A percentile compares a stretch with the other conserved stretches of the same genome.
Conservation (phyloP, 2,888 invertebrate genomes). For the Scaptomyza flava region DNA sequence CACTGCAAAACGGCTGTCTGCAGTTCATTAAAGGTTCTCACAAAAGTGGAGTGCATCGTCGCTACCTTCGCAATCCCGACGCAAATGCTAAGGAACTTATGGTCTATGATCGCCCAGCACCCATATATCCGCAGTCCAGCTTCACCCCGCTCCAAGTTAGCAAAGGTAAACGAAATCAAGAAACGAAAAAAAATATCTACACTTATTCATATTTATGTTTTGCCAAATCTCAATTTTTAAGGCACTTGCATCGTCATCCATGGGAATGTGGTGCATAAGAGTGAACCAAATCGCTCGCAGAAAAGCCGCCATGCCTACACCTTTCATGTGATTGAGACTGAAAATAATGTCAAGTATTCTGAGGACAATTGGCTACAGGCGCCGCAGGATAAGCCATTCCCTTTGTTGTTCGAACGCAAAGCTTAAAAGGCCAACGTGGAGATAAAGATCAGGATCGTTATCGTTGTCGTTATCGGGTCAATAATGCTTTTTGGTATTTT, state of each 20-base stretch:
- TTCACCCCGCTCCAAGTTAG: slow-evolving; percentile 92
- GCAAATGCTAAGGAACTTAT: slow-evolving; percentile 86
- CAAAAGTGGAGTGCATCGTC: slow-evolving; percentile 90
- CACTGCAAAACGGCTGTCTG: slow-evolving; percentile 96
- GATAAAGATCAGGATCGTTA: not conserved
- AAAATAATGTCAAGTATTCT: slow-evolving; percentile 89
- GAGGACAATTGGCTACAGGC: slow-evolving; percentile 94
- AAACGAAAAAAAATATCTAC: not conserved
- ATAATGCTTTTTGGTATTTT: slow-evolving; percentile 53
- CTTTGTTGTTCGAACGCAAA: slow-evolving; percentile 86
- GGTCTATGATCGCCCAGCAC: slow-evolving; percentile 89
- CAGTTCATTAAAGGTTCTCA: slow-evolving; percentile 97
- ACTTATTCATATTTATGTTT: not conserved
- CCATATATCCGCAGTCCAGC: slow-evolving; percentile 89
- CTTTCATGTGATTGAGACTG: slow-evolving; percentile 95
- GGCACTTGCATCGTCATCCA: slow-evolving; percentile 95
- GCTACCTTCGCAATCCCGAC: slow-evolving; percentile 89
- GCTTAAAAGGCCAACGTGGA: slow-evolving; percentile 33
- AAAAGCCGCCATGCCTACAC: slow-evolving; percentile 97
- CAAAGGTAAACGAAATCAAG: slow-evolving; percentile 88
- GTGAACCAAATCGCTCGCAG: slow-evolving; percentile 92
- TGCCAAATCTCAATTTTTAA: slow-evolving; percentile 74
- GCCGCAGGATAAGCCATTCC: slow-evolving; percentile 88
- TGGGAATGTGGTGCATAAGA: slow-evolving; percentile 96
- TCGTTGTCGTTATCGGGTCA: not conserved